Percentiles rank a stretch among this genome's conserved stretches.
phyloP scores from a whole-genome alignment of 2,888 invertebrate genomes.

The Herminia tarsipennalis region DNA sequence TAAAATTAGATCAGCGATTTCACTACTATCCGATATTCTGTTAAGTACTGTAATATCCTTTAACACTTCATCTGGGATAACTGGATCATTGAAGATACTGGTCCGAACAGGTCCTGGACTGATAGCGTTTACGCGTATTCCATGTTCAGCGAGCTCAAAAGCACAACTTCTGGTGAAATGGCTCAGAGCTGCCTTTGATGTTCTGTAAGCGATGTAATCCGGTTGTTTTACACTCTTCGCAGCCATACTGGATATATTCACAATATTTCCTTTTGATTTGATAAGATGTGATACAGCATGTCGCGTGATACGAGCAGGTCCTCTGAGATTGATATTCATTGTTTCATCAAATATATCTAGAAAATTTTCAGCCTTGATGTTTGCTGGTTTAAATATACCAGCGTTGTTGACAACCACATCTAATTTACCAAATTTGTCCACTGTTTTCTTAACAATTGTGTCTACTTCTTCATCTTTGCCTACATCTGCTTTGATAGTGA shows the following conservation, averaged over 20 bases:
- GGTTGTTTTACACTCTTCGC: slow-evolving; percentile 79
- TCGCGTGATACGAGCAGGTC: slow-evolving; percentile 36
- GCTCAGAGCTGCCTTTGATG: slow-evolving; percentile 50
- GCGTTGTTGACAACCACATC: slow-evolving; percentile 57
- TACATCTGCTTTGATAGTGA: slow-evolving; percentile 48
- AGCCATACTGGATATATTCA: slow-evolving; percentile 48
- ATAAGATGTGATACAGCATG: slow-evolving; percentile 45
- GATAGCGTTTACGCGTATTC: slow-evolving; percentile 87
- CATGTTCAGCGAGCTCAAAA: slow-evolving; percentile 89
- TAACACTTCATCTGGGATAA: slow-evolving; percentile 1
- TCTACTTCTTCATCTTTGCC: slow-evolving; percentile 43
- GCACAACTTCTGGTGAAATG: slow-evolving; percentile 51
- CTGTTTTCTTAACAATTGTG: slow-evolving; percentile 38
- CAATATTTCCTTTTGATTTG: slow-evolving; percentile 48
- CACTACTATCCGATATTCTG: slow-evolving; percentile 23
- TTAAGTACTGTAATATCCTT: slow-evolving; percentile 27
- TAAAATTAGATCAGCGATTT: slow-evolving; percentile 47
- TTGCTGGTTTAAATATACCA: slow-evolving; percentile 31
- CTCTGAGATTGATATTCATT: slow-evolving; percentile 45
- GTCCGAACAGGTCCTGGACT: slow-evolving; percentile 64
- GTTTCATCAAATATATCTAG: slow-evolving; percentile 44
- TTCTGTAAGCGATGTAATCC: slow-evolving; percentile 73
- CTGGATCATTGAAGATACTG: slow-evolving; percentile 63
- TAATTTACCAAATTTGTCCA: slow-evolving; percentile 47
- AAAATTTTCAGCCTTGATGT: slow-evolving; percentile 21